Base-by-base conservation (phyloP, 2,113 vertebrate genomes). In the Pluvianellus socialis region DNA sequence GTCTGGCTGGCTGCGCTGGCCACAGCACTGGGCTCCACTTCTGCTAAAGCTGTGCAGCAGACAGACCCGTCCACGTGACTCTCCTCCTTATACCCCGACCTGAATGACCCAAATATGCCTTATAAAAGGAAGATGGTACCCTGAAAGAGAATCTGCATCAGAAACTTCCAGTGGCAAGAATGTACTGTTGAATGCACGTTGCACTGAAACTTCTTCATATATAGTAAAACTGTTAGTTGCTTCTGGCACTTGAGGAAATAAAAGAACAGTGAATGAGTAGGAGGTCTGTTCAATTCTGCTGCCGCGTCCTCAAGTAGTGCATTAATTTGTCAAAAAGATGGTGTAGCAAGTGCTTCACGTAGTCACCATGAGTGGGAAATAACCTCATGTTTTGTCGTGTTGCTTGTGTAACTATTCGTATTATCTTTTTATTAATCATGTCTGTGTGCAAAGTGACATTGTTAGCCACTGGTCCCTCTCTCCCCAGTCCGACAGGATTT, bases 1-100 rank as follows among this genome's bases (percentile, higher is more conserved):
- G 59, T 23, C 65, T 65, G 44, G 5, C 53, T 73, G 38, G 12
- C 26, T 90, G 32, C 32, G 24, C 62, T 75, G 44, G 50, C 32
- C 26, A 14, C 27, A 58, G 17, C 17, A 16, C 35, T 44, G 68
- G 24, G 27, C 33, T 91, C 59, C 33, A 2, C 50, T 86, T 77
- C 7, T 3, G 19, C 35, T 76, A 5, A 52, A 80, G 16, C 1
- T 1, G 12, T 30, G 42, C 50, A 67, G 53, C 56, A 56, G 66
- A 68, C 15, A 10, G 23, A 3, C 0, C 1, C 16, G 5, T 73
- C 32, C 7, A 1, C 33, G 14, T 56, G 33, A 44, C 42, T 83
- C 14, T 68, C 16, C 7, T 79, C 26, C 40, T 58, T 72, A 12
- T 14, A 5, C 35, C 15, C 8, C 6, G 1, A 27, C 44, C 50